Conservation (phyloP, 2,797 vertebrate genomes). For the Hylomyscus alleni region DNA sequence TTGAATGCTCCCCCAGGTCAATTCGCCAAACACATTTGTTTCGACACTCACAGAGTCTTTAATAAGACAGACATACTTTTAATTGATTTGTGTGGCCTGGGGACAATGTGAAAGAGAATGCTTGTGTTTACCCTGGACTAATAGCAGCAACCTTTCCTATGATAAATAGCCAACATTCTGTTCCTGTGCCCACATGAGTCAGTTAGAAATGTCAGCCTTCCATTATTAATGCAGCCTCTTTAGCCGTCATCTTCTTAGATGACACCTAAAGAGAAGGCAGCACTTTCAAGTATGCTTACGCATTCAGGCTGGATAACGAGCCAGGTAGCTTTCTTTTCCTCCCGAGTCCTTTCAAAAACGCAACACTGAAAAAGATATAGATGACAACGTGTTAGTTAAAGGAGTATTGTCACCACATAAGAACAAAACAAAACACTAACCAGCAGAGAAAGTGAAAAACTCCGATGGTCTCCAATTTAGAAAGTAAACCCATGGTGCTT, state of each 20-base stretch:
- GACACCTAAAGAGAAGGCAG: background rate
- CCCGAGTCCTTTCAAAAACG: background rate
- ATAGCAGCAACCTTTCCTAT: conserved; percentile 7
- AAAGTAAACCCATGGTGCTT: background rate
- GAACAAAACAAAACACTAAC: background rate
- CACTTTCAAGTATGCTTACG: background rate
- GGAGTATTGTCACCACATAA: background rate
- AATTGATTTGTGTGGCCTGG: background rate
- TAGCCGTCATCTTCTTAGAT: background rate
- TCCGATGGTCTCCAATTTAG: background rate
- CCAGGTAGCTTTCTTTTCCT: background rate
- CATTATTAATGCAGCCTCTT: conserved; percentile 19
- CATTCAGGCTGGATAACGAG: conserved; percentile 30
- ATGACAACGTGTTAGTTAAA: background rate
- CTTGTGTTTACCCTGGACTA: conserved; percentile 34
- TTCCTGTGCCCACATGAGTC: background rate
- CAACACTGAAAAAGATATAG: background rate
- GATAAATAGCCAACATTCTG: conserved; percentile 16
- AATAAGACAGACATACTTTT: background rate
- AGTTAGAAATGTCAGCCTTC: conserved; percentile 63
- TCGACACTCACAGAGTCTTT: background rate
- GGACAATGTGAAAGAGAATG: background rate
- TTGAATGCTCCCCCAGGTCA: background rate
- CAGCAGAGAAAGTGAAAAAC: background rate
- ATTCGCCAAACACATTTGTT: background rate